Evolutionary conservation across 64 coral and sea anemone species (phyloP), one percentile per base, ranked within the genome.

Genomic region (Actinia equina): DNA sequence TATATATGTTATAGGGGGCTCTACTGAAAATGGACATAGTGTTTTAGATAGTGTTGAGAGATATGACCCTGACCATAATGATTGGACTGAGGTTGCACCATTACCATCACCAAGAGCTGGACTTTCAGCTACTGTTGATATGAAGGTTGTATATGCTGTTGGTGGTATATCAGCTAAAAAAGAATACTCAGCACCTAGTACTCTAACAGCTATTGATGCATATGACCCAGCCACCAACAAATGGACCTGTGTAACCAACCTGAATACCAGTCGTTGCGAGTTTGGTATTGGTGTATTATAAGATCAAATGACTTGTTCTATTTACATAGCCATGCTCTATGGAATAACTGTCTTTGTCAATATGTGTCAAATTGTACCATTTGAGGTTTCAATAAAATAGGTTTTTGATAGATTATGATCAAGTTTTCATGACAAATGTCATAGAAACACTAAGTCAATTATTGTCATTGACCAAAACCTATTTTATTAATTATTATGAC

Each of bases 1-100:
- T 37, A 59, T 98, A 41, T 98, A 98, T 94, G 95, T 92, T 37
- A 86, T 98, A 67, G 95, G 94, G 17, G 94, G 94, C 26, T 74
- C 69, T 30, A 42, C 69, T 74, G 86, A 30, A 63, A 93, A 93
- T 93, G 94, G 90, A 22, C 59, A 77, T 6, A 86, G 94, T 42
- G 71, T 89, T 15, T 60, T 97, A 23, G 64, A 58, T 59, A 91
- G 83, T 88, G 95, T 98, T 0, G 95, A 98, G 51, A 83, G 76
- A 45, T 98, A 88, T 76, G 92, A 98, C 26, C 16, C 53, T 27
- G 70, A 44, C 17, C 51, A 43, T 86, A 79, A 88, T 14, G 43
- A 87, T 4, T 98, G 95, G 95, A 77, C 81, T 77, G 88, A 91
- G 44, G 86, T 93, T 25, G 80, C 74, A 22, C 59, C 92, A 37